These are phyloP conservation scores for Lagodon rhomboides DNA, from an alignment of 2,797 vertebrate genomes.

Conservation along the genomic window DNA sequence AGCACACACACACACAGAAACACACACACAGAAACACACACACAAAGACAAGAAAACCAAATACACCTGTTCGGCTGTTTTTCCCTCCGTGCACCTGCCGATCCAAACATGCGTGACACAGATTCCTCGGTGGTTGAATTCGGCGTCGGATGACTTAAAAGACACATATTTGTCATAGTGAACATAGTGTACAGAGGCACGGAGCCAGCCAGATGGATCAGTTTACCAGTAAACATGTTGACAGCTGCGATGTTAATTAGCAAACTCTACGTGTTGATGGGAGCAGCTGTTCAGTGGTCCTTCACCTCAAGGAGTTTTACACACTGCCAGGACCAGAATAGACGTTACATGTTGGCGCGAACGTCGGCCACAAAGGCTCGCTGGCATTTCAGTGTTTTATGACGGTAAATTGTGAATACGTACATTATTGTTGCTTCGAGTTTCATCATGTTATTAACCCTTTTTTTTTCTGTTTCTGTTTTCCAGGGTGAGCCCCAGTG, in stretches of 20 bases:
- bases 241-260: slow-evolving; percentile 36
- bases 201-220: slow-evolving; percentile 20
- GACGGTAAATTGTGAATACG: neutral
- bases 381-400: neutral
- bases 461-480: neutral
- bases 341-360: neutral
- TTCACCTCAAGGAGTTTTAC: slow-evolving; percentile 20
- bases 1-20: neutral
- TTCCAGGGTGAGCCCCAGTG: slow-evolving; percentile 63
- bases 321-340: neutral
- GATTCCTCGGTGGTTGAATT: slow-evolving; percentile 20
- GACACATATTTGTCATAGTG: slow-evolving; percentile 43
- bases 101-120: slow-evolving; percentile 1
- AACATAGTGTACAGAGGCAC: slow-evolving; percentile 32
- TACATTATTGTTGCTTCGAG: neutral
- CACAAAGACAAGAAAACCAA: neutral
- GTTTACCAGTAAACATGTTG: slow-evolving; percentile 55
- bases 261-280: slow-evolving; percentile 24
- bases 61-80: neutral
- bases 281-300: slow-evolving; percentile 48
- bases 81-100: slow-evolving; percentile 23
- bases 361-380: no score
- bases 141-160: slow-evolving; percentile 30
- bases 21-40: neutral
- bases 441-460: neutral